Conservation (phyloP, 2,113 vertebrate genomes). For the Hydrochoerus hydrochaeris region DNA sequence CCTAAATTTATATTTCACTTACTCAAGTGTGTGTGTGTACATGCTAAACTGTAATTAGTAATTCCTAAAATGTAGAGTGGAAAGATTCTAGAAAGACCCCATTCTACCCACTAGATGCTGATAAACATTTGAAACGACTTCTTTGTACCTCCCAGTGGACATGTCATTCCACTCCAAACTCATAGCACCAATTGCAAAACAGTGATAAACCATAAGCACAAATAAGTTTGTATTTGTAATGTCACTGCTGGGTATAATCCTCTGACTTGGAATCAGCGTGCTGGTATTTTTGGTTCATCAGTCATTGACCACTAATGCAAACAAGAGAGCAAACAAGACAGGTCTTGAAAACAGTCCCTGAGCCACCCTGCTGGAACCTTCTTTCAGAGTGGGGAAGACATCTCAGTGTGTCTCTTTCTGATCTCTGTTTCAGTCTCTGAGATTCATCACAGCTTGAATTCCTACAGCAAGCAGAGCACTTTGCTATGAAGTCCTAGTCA, state of each 20-base stretch:
- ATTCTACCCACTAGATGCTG: background rate
- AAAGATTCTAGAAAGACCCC: background rate
- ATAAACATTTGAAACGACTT: background rate
- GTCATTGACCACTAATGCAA: background rate
- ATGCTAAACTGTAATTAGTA: background rate
- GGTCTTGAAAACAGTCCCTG: background rate
- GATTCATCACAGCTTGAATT: background rate
- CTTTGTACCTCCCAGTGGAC: rapidly evolving
- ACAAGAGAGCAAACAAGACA: background rate
- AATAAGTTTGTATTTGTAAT: background rate
- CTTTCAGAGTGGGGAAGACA: background rate
- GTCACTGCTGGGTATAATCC: background rate
- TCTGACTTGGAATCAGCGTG: conserved; percentile 51
- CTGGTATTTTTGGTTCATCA: background rate
- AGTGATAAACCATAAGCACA: background rate
- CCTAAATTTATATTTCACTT: background rate
- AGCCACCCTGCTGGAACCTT: background rate
- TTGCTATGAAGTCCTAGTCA: background rate
- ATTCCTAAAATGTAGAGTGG: background rate
- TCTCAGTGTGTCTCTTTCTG: background rate
- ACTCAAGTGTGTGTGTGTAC: too few relatives aligned
- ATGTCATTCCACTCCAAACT: background rate
- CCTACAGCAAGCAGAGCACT: background rate
- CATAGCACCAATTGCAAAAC: background rate
- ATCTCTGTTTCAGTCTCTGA: background rate